Evolutionary conservation across 2,113 vertebrate species (phyloP).

Genomic region (Rhinogobius similis): DNA sequence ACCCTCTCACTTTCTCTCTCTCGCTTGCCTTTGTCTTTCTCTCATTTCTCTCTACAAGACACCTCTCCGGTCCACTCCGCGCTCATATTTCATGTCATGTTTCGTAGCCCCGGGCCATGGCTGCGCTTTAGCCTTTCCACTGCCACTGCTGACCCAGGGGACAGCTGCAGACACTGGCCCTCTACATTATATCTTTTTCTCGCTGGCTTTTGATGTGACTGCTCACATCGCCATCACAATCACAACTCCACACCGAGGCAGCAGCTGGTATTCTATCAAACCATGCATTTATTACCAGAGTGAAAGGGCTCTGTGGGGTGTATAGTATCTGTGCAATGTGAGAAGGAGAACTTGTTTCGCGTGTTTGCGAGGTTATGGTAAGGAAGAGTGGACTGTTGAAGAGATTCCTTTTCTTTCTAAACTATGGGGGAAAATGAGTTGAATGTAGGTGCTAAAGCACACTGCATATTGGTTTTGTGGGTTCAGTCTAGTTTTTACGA

Average conservation of each 20-base stretch:
- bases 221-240: slow-evolving; percentile 50
- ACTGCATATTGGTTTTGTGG: too few relatives aligned
- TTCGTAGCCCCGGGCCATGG: slow-evolving; percentile 44
- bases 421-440: background rate
- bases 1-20: slow-evolving; percentile 6
- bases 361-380: background rate
- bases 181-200: slow-evolving; percentile 38
- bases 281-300: slow-evolving; percentile 19
- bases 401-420: background rate
- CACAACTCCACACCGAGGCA: slow-evolving; percentile 26
- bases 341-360: background rate
- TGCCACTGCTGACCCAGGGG: slow-evolving; percentile 43
- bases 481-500: too few relatives aligned
- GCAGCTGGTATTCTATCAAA: slow-evolving; percentile 46
- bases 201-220: slow-evolving; percentile 60
- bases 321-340: background rate
- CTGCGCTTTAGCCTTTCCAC: slow-evolving; percentile 53
- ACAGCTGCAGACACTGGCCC: slow-evolving; percentile 33
- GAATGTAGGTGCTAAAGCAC: too few relatives aligned
- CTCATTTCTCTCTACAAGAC: slow-evolving; percentile 17
- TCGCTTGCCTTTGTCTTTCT: slow-evolving; percentile 7
- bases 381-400: background rate
- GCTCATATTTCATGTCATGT: slow-evolving; percentile 58
- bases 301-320: background rate
- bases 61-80: slow-evolving; percentile 13